phyloP scores from a whole-genome alignment of 2,888 invertebrate genomes.

The Copidosoma aretas region DNA sequence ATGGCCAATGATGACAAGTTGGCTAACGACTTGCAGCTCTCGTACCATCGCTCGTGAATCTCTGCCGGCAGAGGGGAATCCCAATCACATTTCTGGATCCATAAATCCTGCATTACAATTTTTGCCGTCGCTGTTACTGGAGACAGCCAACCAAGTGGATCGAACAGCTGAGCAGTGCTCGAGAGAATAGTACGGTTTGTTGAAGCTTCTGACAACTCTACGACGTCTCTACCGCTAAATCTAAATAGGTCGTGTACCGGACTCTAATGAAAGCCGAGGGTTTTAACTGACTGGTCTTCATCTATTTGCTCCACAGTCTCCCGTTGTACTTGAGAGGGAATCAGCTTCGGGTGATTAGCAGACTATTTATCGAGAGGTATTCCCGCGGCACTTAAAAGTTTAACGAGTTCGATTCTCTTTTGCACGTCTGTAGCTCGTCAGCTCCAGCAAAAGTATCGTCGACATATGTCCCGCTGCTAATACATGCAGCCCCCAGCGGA shows the following conservation, averaged over 20 bases:
- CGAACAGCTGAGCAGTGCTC: slow-evolving; percentile 31
- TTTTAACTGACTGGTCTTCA: slow-evolving; percentile 15
- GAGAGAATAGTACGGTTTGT: slow-evolving; percentile 33
- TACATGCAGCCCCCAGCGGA: no score
- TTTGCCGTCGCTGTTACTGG: slow-evolving; percentile 34
- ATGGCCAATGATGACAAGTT: slow-evolving; percentile 12
- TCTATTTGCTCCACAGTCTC: slow-evolving; percentile 16
- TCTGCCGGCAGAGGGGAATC: slow-evolving; percentile 20
- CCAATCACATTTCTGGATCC: slow-evolving; percentile 32
- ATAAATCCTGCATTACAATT: slow-evolving; percentile 34
- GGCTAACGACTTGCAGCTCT: slow-evolving; percentile 15
- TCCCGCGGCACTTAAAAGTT: no score
- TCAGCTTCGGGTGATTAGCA: no score
- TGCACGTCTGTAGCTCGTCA: no score
- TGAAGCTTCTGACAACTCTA: slow-evolving; percentile 3
- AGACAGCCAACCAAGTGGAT: slow-evolving; percentile 36
- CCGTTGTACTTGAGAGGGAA: not conserved
- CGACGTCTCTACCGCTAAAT: not conserved
- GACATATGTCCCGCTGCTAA: no score
- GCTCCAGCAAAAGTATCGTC: no score
- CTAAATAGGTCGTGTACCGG: slow-evolving; percentile 16
- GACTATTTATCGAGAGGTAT: no score
- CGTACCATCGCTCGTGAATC: slow-evolving; percentile 7
- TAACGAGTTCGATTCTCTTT: no score
- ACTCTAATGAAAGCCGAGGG: slow-evolving; percentile 26